Evolutionary conservation across 2,797 vertebrate species (phyloP), one percentile per base, ranked within the genome.

Genomic region (Sylvia borin): DNA sequence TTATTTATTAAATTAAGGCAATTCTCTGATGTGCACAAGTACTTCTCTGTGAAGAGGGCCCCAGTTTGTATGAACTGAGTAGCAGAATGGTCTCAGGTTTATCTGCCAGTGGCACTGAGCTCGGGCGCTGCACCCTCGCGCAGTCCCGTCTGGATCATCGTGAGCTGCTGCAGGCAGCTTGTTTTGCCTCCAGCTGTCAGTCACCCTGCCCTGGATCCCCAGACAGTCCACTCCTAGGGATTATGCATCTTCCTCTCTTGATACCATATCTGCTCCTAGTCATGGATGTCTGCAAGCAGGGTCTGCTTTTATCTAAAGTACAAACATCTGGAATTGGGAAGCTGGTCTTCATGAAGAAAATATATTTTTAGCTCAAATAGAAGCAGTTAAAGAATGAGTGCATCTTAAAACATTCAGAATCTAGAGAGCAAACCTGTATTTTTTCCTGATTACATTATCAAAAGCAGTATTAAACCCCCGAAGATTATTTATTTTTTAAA

Each of bases 81-180:
- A 70, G 31, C 55, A 82, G 55, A 57, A 53, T 7, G 25, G 17
- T 85, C 70, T 88, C 43, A 40, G 43, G 47, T 68, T 85, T 67
- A 48, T 57, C 19, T 76, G 29, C 20, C 32, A 12, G 53, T 65
- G 1, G 15, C 34, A 2, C 50, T 17, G 50, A 65, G 50, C 65
- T 61, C 19, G 12, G 76, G 32, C 0, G 0, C 34, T 73, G 64
- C 38, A 27, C 36, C 19, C 47, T 75, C 0, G 1, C 40, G 21
- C 0, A 1, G 24, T 60, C 45, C 38, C 0, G 1, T 32, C 45
- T 10, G 16, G 45, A 68, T 73, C 55, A 40, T 50, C 0, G 0
- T 10, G 66, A 72, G 43, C 50, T 88, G 61, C 19, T 91, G 47
- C 7, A 62, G 40, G 43, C 55, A 50, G 70, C 61, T 80, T 38